Evolutionary conservation across 53 echinoderm and acorn worm genomes (phyloP).

Genomic region (Apostichopus leukothele): DNA sequence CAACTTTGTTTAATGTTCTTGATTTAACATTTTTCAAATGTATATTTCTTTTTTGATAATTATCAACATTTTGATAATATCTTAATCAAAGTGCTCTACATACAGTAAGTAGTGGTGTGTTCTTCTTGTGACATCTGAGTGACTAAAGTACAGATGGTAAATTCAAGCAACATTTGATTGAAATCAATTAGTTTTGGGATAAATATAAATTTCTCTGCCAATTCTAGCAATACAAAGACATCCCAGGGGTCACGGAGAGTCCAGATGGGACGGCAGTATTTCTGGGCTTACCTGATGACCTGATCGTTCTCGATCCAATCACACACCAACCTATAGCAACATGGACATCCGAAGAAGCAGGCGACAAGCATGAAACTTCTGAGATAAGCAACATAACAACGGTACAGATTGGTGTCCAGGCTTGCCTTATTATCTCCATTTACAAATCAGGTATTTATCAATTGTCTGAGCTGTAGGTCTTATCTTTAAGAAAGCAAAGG

Average conservation of each 20-base stretch:
- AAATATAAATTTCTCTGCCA: background rate
- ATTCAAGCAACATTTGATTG: too few relatives aligned
- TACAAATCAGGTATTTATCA: conserved; percentile 66
- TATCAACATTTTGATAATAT: too few relatives aligned
- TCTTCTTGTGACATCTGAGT: too few relatives aligned
- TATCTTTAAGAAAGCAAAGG: too few relatives aligned
- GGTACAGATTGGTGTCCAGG: conserved; percentile 82
- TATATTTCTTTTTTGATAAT: too few relatives aligned
- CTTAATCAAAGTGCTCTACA: too few relatives aligned
- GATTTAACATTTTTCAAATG: background rate
- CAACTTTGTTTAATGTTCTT: too few relatives aligned
- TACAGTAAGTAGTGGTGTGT: too few relatives aligned
- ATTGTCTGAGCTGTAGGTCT: background rate
- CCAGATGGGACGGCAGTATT: conserved; percentile 88
- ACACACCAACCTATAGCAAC: conserved; percentile 67
- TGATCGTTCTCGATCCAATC: conserved; percentile 71
- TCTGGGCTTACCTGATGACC: conserved; percentile 75
- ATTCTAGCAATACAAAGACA: conserved; percentile 69
- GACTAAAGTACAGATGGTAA: too few relatives aligned
- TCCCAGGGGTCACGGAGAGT: conserved; percentile 63
- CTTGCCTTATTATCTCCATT: conserved; percentile 72
- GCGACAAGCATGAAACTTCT: background rate
- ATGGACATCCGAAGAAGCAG: conserved; percentile 67
- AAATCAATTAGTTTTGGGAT: background rate
- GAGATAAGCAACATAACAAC: conserved; percentile 42